phyloP scores from a whole-genome alignment of 92 coral and sea anemone genomes.

The Actinostola sp. region DNA sequence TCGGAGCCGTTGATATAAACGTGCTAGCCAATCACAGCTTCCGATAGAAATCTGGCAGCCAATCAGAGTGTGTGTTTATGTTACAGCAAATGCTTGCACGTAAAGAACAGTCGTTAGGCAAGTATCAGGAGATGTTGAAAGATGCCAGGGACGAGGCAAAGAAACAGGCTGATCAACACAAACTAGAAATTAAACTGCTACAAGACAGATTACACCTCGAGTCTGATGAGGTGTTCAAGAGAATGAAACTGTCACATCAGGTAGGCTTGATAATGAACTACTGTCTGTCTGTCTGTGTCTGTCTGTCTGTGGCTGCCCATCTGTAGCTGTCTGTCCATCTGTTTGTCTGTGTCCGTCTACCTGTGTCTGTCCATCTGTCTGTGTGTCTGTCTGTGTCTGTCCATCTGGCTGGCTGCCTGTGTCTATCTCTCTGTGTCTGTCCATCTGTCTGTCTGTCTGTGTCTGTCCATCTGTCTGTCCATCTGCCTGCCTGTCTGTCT shows the following conservation, averaged over 20 bases:
- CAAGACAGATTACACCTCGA: constrained; percentile 95
- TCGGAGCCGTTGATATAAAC: no score
- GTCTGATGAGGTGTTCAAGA: constrained; percentile 91
- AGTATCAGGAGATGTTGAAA: constrained; percentile 93
- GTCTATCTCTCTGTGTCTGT: not conserved
- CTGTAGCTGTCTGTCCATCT: not conserved
- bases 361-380: not conserved
- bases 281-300: not conserved
- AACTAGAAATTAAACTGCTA: constrained; percentile 92
- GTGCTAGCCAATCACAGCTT: no score
- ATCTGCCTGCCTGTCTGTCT: no score
- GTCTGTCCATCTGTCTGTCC: no score
- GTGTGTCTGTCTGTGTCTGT: not conserved
- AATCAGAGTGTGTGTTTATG: no score
- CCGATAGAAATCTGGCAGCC: no score
- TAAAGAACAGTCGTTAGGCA: constrained; percentile 89
- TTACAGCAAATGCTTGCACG: constrained; percentile 94
- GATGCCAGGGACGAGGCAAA: constrained; percentile 92
- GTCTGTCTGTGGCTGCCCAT: not conserved
- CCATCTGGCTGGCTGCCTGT: not conserved
- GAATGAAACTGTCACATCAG: constrained; percentile 79
- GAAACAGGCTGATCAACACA: constrained; percentile 92
- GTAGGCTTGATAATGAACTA: constrained; percentile 19
- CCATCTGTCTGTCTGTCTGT: not conserved
- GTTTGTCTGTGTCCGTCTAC: constrained; percentile 8